Conservation (phyloP, 2,113 vertebrate genomes). For the Odontophorus gujanensis region DNA sequence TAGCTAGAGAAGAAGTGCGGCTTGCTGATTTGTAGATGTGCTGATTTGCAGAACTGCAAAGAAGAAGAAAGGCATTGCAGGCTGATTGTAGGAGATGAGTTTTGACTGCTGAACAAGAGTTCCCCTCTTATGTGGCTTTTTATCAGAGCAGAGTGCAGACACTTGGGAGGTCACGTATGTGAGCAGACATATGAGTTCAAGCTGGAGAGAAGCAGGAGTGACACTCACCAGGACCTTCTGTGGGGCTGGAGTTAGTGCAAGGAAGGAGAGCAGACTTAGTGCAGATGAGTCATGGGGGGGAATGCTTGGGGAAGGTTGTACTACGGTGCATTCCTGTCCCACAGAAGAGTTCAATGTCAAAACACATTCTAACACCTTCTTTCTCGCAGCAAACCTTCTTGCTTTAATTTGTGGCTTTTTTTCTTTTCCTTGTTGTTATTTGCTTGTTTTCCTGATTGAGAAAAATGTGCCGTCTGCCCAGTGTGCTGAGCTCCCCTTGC, state of each 20-base stretch:
- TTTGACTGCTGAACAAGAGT: background rate
- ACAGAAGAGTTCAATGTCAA: background rate
- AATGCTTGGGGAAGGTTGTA: background rate
- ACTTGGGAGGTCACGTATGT: background rate
- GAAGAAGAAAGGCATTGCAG: background rate
- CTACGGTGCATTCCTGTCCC: background rate
- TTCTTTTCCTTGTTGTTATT: background rate
- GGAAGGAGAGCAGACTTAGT: background rate
- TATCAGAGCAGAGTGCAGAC: background rate
- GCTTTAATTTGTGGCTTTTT: background rate
- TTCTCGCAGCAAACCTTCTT: background rate
- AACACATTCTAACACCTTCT: fast-evolving
- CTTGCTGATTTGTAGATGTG: background rate
- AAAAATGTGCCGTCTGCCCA: background rate
- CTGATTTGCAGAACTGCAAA: background rate
- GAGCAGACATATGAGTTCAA: background rate
- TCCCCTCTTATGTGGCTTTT: background rate
- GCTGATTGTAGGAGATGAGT: background rate
- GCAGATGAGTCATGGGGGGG: fast-evolving
- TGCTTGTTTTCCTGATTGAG: background rate
- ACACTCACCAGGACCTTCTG: background rate
- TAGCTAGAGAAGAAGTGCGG: background rate
- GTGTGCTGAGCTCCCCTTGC: background rate
- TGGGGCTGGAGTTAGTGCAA: background rate
- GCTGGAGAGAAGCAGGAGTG: background rate